Conservation (phyloP, 2,797 vertebrate genomes). For the Sylvia borin region DNA sequence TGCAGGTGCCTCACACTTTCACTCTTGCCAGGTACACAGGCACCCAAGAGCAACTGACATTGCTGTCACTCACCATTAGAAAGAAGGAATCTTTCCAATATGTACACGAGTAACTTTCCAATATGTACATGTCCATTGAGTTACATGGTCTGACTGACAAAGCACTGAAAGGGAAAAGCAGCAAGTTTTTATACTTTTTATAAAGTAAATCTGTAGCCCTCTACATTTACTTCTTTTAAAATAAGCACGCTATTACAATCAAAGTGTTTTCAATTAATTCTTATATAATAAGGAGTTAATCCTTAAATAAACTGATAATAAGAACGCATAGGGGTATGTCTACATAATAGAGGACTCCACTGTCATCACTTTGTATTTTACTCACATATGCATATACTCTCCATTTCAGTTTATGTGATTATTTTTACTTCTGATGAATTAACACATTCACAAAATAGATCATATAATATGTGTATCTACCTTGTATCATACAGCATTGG, state of each 20-base stretch:
- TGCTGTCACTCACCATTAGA: not conserved
- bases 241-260: not conserved
- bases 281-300: not conserved
- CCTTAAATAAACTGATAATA: not conserved
- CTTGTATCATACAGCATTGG: not conserved
- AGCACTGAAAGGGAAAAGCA: not conserved
- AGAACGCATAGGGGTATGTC: not conserved
- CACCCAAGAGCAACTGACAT: not conserved
- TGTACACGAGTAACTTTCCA: not conserved
- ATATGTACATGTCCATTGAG: not conserved
- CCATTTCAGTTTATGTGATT: not conserved
- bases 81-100: not conserved
- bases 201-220: not conserved
- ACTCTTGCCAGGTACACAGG: not conserved
- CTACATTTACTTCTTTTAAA: not conserved
- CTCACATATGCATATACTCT: not conserved
- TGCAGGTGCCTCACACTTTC: not conserved
- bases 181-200: not conserved
- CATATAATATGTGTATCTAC: not conserved
- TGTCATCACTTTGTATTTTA: not conserved
- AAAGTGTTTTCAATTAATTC: not conserved
- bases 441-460: rapidly evolving
- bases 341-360: not conserved
- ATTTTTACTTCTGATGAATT: not conserved
- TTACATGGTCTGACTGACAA: not conserved